Conservation (phyloP, 2,113 vertebrate genomes). For the Rallus limicola region DNA sequence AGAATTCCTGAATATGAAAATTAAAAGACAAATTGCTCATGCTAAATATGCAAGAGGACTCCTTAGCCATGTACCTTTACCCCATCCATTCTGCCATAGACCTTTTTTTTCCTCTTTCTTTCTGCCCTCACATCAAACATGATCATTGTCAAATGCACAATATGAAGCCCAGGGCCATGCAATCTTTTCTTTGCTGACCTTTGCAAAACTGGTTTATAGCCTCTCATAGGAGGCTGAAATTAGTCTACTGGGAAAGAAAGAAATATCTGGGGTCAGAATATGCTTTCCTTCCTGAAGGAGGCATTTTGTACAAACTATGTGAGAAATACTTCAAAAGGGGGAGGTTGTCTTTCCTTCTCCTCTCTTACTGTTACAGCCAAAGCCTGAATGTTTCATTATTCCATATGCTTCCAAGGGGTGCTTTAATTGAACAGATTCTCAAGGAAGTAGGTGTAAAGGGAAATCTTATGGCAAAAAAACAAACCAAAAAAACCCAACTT, state of each 20-base stretch:
- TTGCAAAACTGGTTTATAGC: slow-evolving; percentile 3
- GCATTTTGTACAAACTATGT: not conserved
- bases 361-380: not conserved
- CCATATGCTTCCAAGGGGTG: not conserved
- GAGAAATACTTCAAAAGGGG: not conserved
- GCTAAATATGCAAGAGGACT: not conserved
- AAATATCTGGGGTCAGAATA: not conserved
- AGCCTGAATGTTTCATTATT: not conserved
- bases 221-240: not conserved
- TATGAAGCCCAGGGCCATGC: not conserved
- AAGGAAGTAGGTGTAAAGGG: not conserved
- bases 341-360: not conserved
- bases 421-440: not conserved
- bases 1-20: not conserved
- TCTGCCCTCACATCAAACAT: not conserved
- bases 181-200: slow-evolving; percentile 1
- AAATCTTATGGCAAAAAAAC: not conserved
- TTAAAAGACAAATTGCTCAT: not conserved
- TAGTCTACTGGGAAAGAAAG: not conserved
- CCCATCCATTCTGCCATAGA: not conserved
- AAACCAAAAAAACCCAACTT: not conserved
- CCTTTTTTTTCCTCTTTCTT: not conserved
- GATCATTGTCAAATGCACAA: not conserved
- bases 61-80: not conserved
- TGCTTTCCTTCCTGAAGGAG: not conserved